Conservation (phyloP, 1,140 invertebrate species). For the Aphis gossypii region DNA sequence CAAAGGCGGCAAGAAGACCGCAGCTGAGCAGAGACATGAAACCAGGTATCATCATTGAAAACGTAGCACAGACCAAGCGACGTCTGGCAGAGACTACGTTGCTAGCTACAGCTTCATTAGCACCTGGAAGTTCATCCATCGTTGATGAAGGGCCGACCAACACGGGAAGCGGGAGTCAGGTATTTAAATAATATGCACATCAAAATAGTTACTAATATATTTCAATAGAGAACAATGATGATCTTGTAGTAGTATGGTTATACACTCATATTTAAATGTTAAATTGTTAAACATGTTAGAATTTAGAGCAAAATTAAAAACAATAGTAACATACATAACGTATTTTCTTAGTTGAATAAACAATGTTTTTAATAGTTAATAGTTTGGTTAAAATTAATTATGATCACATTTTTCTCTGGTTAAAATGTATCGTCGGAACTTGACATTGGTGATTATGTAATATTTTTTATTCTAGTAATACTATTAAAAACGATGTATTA, state of each 20-base stretch:
- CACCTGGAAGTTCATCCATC: slow-evolving; percentile 68
- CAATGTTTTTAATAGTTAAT: not conserved
- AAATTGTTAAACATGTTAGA: not conserved
- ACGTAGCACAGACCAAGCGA: slow-evolving; percentile 80
- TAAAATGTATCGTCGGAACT: not conserved
- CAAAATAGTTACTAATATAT: not conserved
- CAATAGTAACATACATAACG: not conserved
- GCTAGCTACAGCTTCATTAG: slow-evolving; percentile 64
- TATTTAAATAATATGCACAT: slow-evolving; percentile 60
- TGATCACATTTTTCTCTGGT: not conserved
- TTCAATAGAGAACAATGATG: not conserved
- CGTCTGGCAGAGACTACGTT: slow-evolving; percentile 83
- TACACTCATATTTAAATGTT: not conserved
- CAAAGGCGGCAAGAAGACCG: slow-evolving; percentile 77
- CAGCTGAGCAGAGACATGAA: slow-evolving; percentile 73
- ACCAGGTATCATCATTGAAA: slow-evolving; percentile 86
- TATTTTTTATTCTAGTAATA: too few species aligned
- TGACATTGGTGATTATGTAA: not conserved
- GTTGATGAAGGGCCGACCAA: slow-evolving; percentile 79
- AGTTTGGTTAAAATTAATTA: not conserved
- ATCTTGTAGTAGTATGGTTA: not conserved
- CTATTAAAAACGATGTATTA: too few species aligned
- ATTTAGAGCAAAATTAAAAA: not conserved
- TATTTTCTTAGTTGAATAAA: not conserved
- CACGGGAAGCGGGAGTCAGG: slow-evolving; percentile 81